Percentiles rank a stretch among this genome's conserved stretches.
phyloP scores from a whole-genome alignment of 2,888 invertebrate species.

The Dasysyrphus albostriatus region DNA sequence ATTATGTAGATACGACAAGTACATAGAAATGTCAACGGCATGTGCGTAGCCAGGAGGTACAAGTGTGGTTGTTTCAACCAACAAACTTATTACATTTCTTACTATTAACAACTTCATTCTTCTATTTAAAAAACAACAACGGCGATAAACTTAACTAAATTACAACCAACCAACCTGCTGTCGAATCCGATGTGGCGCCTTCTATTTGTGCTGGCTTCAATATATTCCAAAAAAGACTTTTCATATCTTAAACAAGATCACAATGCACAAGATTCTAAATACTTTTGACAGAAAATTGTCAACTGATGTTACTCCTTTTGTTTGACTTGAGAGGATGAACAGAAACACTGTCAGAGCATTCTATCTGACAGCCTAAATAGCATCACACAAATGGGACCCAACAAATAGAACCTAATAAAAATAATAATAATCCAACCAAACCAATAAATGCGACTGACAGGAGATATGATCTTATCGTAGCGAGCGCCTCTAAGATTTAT shows the following conservation, averaged over 20 bases:
- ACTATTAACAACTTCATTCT: neutral
- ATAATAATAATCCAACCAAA: constrained; percentile 56
- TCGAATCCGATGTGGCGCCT: constrained; percentile 38
- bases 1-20: too few species aligned
- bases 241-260: constrained; percentile 7
- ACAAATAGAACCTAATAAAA: constrained; percentile 64
- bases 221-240: constrained; percentile 12
- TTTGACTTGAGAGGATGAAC: constrained; percentile 2
- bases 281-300: constrained; percentile 23
- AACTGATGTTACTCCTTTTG: constrained; percentile 57
- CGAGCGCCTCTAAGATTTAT: constrained; percentile 66
- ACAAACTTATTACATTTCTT: too few species aligned
- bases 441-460: constrained; percentile 56
- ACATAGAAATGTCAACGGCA: too few species aligned
- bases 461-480: constrained; percentile 60
- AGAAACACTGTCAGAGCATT: neutral
- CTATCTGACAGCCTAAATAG: constrained; percentile 38
- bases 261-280: constrained; percentile 25
- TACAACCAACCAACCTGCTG: neutral
- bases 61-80: too few species aligned
- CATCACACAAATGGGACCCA: constrained; percentile 66
- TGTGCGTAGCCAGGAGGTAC: too few species aligned
- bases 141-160: neutral
- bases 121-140: neutral
- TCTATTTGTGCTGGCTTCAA: constrained; percentile 15